phyloP scores from a whole-genome alignment of 37 sponge, comb jelly and placozoan genomes.

The Cliona cf. orientalis region DNA sequence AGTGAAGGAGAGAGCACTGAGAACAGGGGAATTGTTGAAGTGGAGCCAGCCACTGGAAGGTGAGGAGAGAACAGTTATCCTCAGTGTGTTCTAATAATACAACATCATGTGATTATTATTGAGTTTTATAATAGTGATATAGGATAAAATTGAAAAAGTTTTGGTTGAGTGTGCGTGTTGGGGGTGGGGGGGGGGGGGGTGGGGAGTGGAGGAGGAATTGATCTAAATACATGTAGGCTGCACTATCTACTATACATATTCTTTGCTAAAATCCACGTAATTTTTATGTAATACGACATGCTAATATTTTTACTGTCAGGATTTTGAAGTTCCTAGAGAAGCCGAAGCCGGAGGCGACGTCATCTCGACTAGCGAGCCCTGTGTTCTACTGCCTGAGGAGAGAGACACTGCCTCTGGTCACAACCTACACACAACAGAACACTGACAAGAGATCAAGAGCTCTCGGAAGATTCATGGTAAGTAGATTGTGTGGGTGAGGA shows the following conservation, averaged over 20 bases:
- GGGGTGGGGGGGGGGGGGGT: too few species aligned
- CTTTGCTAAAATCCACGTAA: neutral
- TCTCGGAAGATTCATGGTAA: constrained; percentile 85
- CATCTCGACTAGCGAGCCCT: constrained; percentile 75
- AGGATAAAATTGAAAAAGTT: too few species aligned
- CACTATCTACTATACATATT: neutral
- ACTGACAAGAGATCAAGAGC: constrained; percentile 11
- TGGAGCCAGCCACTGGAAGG: constrained; percentile 65
- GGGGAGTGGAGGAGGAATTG: too few species aligned
- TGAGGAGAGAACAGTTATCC: constrained; percentile 19
- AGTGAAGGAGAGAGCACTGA: constrained; percentile 49
- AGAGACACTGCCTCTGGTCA: constrained; percentile 46
- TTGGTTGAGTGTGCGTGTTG: too few species aligned
- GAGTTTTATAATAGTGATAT: too few species aligned
- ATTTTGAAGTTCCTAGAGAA: constrained; percentile 84
- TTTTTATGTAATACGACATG: neutral
- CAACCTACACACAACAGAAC: constrained; percentile 26
- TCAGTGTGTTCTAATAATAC: neutral
- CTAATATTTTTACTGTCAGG: constrained; percentile 40
- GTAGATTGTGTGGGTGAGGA: neutral
- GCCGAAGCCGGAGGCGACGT: constrained; percentile 63
- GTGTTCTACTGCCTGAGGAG: constrained; percentile 83
- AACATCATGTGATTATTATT: neutral
- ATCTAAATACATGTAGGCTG: too few species aligned
- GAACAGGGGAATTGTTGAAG: constrained; percentile 78